Percentiles rank a stretch among this genome's conserved stretches.
phyloP scores from a whole-genome alignment of 2,888 invertebrate species.

The Cactoblastis cactorum region DNA sequence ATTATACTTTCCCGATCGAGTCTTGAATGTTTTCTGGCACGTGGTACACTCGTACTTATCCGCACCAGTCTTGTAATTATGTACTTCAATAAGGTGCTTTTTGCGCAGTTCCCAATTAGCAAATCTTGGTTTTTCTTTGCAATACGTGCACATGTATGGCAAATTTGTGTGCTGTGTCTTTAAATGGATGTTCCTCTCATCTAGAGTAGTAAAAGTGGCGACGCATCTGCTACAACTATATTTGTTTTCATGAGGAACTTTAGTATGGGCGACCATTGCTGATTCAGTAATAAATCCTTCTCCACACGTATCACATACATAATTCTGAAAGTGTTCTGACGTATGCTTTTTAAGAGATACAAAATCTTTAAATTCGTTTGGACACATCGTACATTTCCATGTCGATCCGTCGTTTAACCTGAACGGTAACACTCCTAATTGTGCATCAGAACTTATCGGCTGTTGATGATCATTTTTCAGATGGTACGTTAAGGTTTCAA shows the following conservation, averaged over 20 bases:
- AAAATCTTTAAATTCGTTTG: constrained; percentile 67
- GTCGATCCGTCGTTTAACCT: constrained; percentile 57
- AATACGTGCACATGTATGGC: constrained; percentile 66
- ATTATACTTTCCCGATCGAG: constrained; percentile 68
- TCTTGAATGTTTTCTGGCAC: constrained; percentile 67
- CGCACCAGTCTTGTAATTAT: constrained; percentile 63
- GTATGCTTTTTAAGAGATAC: constrained; percentile 66
- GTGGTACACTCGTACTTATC: constrained; percentile 65
- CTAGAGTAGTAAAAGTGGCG: constrained; percentile 60
- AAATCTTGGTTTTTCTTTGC: constrained; percentile 66
- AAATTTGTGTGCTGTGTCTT: constrained; percentile 66
- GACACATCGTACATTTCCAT: constrained; percentile 70
- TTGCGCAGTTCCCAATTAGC: constrained; percentile 67
- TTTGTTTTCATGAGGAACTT: constrained; percentile 68
- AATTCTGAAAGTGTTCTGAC: constrained; percentile 66
- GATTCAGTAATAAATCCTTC: constrained; percentile 72
- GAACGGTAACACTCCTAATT: constrained; percentile 65
- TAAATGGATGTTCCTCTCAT: constrained; percentile 62
- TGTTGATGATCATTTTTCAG: constrained; percentile 64
- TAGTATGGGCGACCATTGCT: constrained; percentile 66
- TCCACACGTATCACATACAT: constrained; percentile 70
- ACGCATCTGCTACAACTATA: constrained; percentile 66
- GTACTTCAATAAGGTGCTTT: constrained; percentile 65
- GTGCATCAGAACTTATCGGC: constrained; percentile 57
- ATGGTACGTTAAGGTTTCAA: constrained; percentile 57